phyloP scores from a whole-genome alignment of 35 echinoderm and acorn worm genomes.

The Amphiura filiformis region DNA sequence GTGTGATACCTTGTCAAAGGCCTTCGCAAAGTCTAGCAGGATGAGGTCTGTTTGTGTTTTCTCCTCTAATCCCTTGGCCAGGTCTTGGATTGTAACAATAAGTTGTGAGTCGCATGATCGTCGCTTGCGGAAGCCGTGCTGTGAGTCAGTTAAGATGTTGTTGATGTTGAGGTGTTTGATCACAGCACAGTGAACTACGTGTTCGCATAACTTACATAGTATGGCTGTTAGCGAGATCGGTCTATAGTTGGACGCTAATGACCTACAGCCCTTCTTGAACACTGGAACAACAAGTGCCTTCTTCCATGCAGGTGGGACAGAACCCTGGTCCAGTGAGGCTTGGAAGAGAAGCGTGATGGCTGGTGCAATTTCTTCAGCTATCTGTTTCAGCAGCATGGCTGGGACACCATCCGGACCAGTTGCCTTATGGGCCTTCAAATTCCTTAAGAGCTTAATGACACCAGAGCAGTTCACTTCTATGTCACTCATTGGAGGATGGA shows the following conservation, averaged over 20 bases:
- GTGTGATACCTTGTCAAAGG: conserved; percentile 38
- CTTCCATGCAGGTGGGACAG: conserved; percentile 23
- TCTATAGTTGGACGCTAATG: not conserved
- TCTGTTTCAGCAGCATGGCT: conserved; percentile 4
- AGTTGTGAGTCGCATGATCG: conserved; percentile 17
- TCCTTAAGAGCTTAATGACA: not conserved
- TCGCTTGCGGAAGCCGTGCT: not conserved
- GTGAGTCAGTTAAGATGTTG: conserved; percentile 3
- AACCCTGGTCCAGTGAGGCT: not conserved
- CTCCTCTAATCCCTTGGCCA: conserved; percentile 21
- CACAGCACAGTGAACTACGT: conserved; percentile 29
- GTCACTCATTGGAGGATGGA: not conserved
- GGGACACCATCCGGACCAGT: conserved; percentile 1
- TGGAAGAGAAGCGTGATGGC: conserved; percentile 19
- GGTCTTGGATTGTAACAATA: not conserved
- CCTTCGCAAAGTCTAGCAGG: conserved; percentile 19
- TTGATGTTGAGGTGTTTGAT: conserved; percentile 16
- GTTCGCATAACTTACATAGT: conserved; percentile 24
- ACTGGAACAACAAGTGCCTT: conserved; percentile 20
- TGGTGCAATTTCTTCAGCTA: conserved; percentile 8
- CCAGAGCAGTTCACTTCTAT: not conserved
- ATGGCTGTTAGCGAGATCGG: conserved; percentile 22
- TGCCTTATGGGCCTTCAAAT: conserved; percentile 11
- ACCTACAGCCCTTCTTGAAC: conserved; percentile 14
- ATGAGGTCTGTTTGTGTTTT: conserved; percentile 19